Base-by-base conservation (phyloP, 2,797 vertebrate species). In the Danio kyathit region DNA sequence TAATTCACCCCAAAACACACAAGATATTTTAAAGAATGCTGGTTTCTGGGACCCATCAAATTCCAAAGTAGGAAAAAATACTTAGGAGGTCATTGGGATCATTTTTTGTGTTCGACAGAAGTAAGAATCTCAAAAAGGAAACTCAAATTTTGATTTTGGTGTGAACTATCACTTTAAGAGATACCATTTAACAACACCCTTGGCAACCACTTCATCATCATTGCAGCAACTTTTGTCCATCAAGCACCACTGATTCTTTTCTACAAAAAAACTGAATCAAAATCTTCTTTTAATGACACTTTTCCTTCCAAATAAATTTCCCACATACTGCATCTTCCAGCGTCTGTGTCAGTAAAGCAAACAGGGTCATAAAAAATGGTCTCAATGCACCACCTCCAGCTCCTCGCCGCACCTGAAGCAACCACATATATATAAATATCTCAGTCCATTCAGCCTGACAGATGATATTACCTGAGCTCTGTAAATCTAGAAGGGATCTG, bases 401-500 rank as follows among this genome's bases (percentile, higher is more conserved):
- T 76, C 29, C 49, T 21, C 48, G 52, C 16, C 14, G 2, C 73
- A 70, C 77, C 65, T 49, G 46, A 56, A 64, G 54, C 14, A 67
- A 49, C 40, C 69, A 17, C 66, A 61, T 41, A 59, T 65, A 48
- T 46, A 59, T 65, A 72, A 10, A 56, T 46, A 49, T 61, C 41
- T 57, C 38, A 29, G 12, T 63, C 40, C 69, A 74, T 74, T 79
- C 48, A 79, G 38, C 9, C 10, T 11, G 48, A 49, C 13, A 71
- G n/a, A 69, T 63, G 38, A 83, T 44, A 61, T 63, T 44, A 51
- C 49, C 49, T 54, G 40, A 70, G 21, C 54, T 57, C 38, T 56
- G 71, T 80, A 80, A 69, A 63, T 69, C 54, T 52, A 83, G 61
- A 44, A 11, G 5, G 38, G 60, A 43, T 63, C 13, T 61, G 21